Evolutionary conservation across 2,888 invertebrate species (phyloP).

Genomic region (Diaprepes abbreviatus): DNA sequence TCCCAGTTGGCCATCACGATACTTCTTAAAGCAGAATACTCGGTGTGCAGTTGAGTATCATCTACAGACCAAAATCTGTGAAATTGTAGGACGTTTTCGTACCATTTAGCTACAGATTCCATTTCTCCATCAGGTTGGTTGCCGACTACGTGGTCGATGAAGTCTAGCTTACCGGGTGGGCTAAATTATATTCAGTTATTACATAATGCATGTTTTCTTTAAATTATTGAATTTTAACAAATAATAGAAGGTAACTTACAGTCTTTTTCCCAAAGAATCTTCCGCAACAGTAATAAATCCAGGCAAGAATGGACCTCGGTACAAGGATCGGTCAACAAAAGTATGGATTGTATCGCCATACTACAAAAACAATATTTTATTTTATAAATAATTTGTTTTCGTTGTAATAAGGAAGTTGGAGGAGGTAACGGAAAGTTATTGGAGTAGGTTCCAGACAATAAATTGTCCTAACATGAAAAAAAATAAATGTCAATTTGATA

Average conservation of each 20-base stretch:
- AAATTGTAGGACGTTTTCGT: slow-evolving; percentile 79
- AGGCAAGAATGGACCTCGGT: slow-evolving; percentile 89
- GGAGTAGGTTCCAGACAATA: too few species aligned
- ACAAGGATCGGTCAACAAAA: slow-evolving; percentile 87
- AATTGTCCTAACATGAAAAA: too few species aligned
- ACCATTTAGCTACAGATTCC: slow-evolving; percentile 93
- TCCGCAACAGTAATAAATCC: slow-evolving; percentile 75
- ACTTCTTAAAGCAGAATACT: slow-evolving; percentile 96
- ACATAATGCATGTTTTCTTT: too few species aligned
- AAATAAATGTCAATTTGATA: too few species aligned
- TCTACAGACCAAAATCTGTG: slow-evolving; percentile 98
- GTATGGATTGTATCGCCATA: slow-evolving; percentile 98
- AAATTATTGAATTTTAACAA: too few species aligned
- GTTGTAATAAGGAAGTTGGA: too few species aligned
- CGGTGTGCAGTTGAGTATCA: slow-evolving; percentile 94
- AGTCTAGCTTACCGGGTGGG: slow-evolving; percentile 82
- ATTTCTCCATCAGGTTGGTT: slow-evolving; percentile 95
- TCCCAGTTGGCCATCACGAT: slow-evolving; percentile 98
- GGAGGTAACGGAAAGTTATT: too few species aligned
- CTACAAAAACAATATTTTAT: slow-evolving; percentile 73
- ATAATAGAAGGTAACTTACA: slow-evolving; percentile 70
- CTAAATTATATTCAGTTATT: too few species aligned
- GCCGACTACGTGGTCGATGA: slow-evolving; percentile 97
- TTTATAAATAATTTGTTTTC: too few species aligned
- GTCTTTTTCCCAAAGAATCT: slow-evolving; percentile 74